Evolutionary conservation across 2,113 vertebrate species (phyloP).

Genomic region (Chaenocephalus aceratus): DNA sequence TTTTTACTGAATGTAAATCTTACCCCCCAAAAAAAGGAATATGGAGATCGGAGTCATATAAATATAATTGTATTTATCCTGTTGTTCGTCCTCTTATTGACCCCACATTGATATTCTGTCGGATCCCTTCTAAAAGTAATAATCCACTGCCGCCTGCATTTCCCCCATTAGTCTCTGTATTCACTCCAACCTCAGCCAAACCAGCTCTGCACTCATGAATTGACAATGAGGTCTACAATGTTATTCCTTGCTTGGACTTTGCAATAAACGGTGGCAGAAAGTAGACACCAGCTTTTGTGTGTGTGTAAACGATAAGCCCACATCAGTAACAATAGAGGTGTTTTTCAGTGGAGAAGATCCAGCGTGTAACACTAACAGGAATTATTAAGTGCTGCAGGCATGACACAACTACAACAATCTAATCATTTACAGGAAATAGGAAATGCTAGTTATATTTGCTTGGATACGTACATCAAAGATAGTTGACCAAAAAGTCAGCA

Average conservation of each 20-base stretch:
- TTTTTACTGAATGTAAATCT: no score
- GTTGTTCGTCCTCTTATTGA: not conserved
- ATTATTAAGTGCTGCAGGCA: not conserved
- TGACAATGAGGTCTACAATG: constrained; percentile 73
- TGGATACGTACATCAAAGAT: constrained; percentile 22
- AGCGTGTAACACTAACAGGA: not conserved
- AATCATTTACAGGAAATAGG: not conserved
- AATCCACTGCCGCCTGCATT: not conserved
- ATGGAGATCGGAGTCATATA: not conserved
- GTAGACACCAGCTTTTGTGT: constrained; percentile 69
- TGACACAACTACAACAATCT: not conserved
- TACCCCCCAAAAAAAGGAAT: no score
- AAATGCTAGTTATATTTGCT: not conserved
- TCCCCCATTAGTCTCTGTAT: constrained; percentile 18
- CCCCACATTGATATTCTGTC: not conserved
- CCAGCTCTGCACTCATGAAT: constrained; percentile 53
- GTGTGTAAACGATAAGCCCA: constrained; percentile 72
- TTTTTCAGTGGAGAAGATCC: constrained; percentile 39
- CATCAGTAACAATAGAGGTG: constrained; percentile 47
- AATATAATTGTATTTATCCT: not conserved
- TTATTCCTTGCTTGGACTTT: constrained; percentile 60
- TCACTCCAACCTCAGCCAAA: not conserved
- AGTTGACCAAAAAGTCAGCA: constrained; percentile 43
- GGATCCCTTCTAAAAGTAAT: constrained; percentile 6
- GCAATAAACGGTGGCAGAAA: constrained; percentile 66